Conservation (phyloP, 2,888 invertebrate genomes). For the Ischnus inquisitorius region DNA sequence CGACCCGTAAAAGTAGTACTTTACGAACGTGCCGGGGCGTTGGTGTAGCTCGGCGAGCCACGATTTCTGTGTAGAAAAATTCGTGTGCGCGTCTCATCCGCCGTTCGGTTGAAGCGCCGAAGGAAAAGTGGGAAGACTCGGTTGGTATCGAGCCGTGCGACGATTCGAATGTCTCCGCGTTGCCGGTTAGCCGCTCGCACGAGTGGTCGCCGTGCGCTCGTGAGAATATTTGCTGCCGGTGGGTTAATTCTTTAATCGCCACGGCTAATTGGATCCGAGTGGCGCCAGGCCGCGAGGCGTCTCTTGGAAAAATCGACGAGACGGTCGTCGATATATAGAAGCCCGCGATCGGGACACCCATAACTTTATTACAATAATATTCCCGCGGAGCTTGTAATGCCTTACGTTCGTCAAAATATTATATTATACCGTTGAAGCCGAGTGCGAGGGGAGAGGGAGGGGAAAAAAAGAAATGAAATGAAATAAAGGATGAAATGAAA, state of each 20-base stretch:
- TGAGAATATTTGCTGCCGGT: slow-evolving; percentile 21
- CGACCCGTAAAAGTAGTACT: slow-evolving; percentile 68
- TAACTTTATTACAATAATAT: slow-evolving; percentile 41
- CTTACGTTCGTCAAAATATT: slow-evolving; percentile 42
- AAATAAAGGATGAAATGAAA: not conserved
- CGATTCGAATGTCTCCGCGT: slow-evolving; percentile 33
- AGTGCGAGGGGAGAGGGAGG: too few species aligned
- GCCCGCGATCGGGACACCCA: not conserved
- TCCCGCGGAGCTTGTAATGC: slow-evolving; percentile 2
- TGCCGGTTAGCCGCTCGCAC: not conserved
- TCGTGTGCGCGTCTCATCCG: slow-evolving; percentile 4
- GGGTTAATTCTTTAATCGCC: slow-evolving; percentile 82
- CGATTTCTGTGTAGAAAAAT: slow-evolving; percentile 32
- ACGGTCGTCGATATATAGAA: slow-evolving; percentile 35
- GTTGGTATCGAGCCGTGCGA: slow-evolving; percentile 28
- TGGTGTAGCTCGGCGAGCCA: not conserved
- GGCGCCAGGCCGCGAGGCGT: slow-evolving; percentile 79
- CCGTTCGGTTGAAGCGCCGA: slow-evolving; percentile 17
- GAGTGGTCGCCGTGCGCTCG: slow-evolving; percentile 66
- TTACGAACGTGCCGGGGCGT: slow-evolving; percentile 61
- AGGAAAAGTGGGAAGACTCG: not conserved
- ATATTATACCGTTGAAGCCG: not conserved
- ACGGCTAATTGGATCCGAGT: slow-evolving; percentile 84
- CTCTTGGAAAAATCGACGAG: slow-evolving; percentile 55
- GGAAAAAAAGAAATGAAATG: not conserved